A percentile compares a stretch with the other conserved stretches of the same genome.
Evolutionary conservation across 2,888 invertebrate genomes (phyloP).

Genomic region (Tetanocera ferruginea): DNA sequence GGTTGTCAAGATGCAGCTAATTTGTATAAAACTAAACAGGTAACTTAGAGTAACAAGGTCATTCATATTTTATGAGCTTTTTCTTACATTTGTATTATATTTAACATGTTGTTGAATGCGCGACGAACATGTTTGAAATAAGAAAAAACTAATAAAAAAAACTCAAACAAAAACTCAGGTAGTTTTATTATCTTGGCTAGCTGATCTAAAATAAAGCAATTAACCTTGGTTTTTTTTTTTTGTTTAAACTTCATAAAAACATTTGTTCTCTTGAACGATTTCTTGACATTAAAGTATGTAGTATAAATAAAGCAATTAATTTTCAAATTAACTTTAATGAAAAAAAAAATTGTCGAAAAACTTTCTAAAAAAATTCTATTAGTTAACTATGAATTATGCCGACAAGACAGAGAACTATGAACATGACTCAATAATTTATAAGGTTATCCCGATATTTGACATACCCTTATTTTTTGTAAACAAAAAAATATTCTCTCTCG

Average conservation of each 20-base stretch:
- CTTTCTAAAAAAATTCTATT: too few relatives aligned
- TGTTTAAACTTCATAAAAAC: background rate
- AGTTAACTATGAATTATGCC: too few relatives aligned
- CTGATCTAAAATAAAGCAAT: constrained; percentile 42
- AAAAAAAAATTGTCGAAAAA: background rate
- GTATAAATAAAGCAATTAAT: constrained; percentile 47
- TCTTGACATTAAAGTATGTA: background rate
- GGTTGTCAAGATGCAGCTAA: background rate
- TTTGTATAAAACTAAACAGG: background rate
- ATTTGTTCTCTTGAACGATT: background rate
- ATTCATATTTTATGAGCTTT: constrained; percentile 10
- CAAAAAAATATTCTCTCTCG: too few relatives aligned
- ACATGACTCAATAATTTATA: too few relatives aligned
- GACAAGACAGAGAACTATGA: too few relatives aligned
- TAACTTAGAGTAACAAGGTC: constrained; percentile 6
- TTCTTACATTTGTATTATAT: background rate
- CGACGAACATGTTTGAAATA: background rate
- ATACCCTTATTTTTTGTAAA: too few relatives aligned
- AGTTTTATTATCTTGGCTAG: background rate
- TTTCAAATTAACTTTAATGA: constrained; percentile 48
- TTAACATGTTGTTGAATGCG: background rate
- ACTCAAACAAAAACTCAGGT: background rate
- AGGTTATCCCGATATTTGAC: too few relatives aligned
- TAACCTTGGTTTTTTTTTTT: constrained; percentile 44
- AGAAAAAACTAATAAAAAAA: background rate